phyloP scores from a whole-genome alignment of 2,797 vertebrate genomes.

The Neostethus bicornis region DNA sequence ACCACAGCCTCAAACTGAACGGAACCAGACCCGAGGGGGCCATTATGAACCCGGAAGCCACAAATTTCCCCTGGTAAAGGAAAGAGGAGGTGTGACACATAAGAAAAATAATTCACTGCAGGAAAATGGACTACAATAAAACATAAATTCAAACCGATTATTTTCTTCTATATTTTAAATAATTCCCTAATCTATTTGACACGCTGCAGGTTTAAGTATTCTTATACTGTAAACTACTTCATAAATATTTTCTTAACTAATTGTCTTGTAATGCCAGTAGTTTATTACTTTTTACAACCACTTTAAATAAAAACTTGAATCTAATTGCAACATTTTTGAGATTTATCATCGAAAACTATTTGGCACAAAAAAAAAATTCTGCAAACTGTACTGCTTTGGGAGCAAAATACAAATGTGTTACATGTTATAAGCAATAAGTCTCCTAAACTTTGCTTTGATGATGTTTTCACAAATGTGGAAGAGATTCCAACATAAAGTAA shows the following conservation, averaged over 20 bases:
- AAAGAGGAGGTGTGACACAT: constrained; percentile 2
- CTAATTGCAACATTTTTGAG: no score
- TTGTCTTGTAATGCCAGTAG: no score
- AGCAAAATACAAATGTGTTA: no score
- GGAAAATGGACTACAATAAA: neutral
- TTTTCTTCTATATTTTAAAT: neutral
- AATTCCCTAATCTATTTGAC: neutral
- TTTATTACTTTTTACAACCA: no score
- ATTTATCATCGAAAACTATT: no score
- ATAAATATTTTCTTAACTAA: neutral
- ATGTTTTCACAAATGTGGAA: neutral
- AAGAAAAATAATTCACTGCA: no score
- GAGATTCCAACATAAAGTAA: neutral
- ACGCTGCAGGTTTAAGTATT: neutral
- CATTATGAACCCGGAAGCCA: constrained; percentile 95
- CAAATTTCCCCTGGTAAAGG: constrained; percentile 91
- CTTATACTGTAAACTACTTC: neutral
- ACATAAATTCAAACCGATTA: neutral
- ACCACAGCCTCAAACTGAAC: constrained; percentile 97
- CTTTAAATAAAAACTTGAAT: no score
- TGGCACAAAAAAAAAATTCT: no score
- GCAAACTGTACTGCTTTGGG: no score
- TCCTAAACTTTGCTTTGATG: neutral
- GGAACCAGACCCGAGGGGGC: constrained; percentile 81
- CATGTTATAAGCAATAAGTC: no score